Evolutionary conservation across 2,888 invertebrate genomes (phyloP).

Genomic region (Teleogryllus oceanicus): DNA sequence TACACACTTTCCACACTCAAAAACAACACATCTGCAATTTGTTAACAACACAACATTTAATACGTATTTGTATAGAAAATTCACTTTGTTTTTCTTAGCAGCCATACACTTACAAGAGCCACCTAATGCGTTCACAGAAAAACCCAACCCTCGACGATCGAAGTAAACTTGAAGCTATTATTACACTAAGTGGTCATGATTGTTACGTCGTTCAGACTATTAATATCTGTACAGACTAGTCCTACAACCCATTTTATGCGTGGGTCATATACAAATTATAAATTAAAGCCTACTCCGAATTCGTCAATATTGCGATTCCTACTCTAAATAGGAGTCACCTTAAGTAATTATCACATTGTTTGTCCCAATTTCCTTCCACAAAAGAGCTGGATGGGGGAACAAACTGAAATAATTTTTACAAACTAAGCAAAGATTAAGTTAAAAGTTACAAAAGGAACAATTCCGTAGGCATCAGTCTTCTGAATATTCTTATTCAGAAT

Average conservation of each 20-base stretch:
- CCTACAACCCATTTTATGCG: neutral
- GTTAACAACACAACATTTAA: constrained; percentile 34
- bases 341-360: neutral
- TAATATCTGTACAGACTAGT: constrained; percentile 2
- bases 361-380: neutral
- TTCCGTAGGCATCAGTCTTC: constrained; percentile 18
- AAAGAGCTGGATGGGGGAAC: too few species aligned
- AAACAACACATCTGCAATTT: constrained; percentile 26
- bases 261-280: neutral
- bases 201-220: neutral
- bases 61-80: constrained; percentile 18
- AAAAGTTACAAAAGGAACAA: neutral
- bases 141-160: neutral
- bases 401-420: neutral
- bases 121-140: neutral
- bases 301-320: neutral
- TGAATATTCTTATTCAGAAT: constrained; percentile 1
- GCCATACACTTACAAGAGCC: neutral
- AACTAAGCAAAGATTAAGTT: neutral
- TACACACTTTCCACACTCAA: constrained; percentile 34
- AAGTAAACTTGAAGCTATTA: neutral
- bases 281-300: constrained; percentile 1
- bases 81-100: neutral
- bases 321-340: neutral
- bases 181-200: constrained; percentile 18